Evolutionary conservation across 2,113 vertebrate species (phyloP), one percentile per base, ranked within the genome.

Genomic region (Cyanistes caeruleus): DNA sequence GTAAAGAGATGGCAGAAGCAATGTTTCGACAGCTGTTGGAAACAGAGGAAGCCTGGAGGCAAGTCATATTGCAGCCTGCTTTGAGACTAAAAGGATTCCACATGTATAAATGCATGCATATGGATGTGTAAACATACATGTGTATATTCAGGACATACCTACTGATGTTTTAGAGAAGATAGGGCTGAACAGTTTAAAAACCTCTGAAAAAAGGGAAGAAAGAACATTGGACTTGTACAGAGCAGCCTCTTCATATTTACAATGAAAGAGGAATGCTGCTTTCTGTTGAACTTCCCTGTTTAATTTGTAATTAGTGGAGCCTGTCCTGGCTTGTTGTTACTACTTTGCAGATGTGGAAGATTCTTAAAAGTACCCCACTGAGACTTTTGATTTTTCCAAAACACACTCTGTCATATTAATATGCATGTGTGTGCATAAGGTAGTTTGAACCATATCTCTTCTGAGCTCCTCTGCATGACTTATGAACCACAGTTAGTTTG

Each of bases 1-100:
- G 99, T 37, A 98, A 98, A 84, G 99, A 99, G 91, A 99, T 99
- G 99, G 99, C 99, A 44, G 98, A 99, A 72, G 98, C 98, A 19
- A 99, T 98, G 99, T 97, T 99, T 67, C 98, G 96, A 15, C 98
- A 99, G 94, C 97, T 99, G 82, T 86, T 98, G 97, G 98, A 98
- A 94, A 98, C 98, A 5, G 98, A 99, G 80, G 98, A 99, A 83
- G 97, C 97, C 31, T 98, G 98, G 96, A 98, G 96, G 98, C 98
- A 96, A 95, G 77, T 33, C 13, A 7, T 28, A 2, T 18, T 82
- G 56, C 60, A 83, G 22, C 33, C 21, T 24, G 24, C 4, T 70
- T 55, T 15, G 46, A 41, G 37, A n/a, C n/a, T 52, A 49, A 62
- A 70, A 37, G 77, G 33, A 27, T 67, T 87, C 8, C 58, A 64